These are phyloP conservation scores for Geopemphigus sp. DNA, from an alignment of 1,140 invertebrate species.

Conservation along the genomic window DNA sequence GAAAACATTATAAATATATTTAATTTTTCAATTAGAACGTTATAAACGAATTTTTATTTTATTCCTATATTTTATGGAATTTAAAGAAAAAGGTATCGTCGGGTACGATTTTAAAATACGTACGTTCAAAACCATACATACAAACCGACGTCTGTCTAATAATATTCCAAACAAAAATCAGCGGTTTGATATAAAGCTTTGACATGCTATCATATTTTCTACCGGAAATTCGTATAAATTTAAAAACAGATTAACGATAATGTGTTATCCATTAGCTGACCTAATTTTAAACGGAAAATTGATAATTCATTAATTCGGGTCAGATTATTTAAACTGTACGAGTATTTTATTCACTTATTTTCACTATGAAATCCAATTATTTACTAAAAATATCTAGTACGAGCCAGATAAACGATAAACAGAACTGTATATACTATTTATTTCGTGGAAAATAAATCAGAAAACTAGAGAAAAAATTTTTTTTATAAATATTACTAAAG, in stretches of 20 bases:
- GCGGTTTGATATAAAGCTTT: not conserved
- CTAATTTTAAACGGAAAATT: not conserved
- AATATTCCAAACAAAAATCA: not conserved
- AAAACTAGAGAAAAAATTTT: not conserved
- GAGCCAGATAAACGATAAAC: not conserved
- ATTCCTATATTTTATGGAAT: not conserved
- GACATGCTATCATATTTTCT: not conserved
- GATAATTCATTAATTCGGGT: not conserved
- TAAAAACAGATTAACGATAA: not conserved
- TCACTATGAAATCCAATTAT: not conserved
- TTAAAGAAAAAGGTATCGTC: not conserved
- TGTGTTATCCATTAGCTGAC: not conserved
- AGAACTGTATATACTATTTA: not conserved
- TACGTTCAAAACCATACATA: no score
- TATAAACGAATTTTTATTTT: not conserved
- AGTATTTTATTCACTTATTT: not conserved
- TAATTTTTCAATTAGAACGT: no score
- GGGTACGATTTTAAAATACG: not conserved
- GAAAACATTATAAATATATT: no score
- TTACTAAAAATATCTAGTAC: no score
- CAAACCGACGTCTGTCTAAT: not conserved
- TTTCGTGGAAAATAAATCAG: no score
- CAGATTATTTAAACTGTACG: not conserved
- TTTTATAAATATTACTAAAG: conserved; percentile 13
- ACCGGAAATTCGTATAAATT: not conserved